phyloP scores from a whole-genome alignment of 2,113 vertebrate species.

The Gymnorhina tibicen region DNA sequence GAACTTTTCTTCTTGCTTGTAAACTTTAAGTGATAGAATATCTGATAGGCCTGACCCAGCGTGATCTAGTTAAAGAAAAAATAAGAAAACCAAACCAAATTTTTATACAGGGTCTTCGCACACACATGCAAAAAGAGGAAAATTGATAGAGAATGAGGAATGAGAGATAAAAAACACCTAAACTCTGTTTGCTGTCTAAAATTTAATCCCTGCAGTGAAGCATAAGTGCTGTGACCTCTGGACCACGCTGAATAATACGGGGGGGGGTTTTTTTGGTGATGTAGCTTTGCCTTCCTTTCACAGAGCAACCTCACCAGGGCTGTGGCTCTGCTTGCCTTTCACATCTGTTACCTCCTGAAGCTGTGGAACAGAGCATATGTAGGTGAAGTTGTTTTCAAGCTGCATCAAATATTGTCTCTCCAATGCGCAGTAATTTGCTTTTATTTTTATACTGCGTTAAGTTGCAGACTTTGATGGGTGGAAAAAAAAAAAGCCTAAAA shows the following conservation, averaged over 20 bases:
- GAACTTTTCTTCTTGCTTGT: background rate
- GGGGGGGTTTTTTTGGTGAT: fast-evolving
- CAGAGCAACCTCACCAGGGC: background rate
- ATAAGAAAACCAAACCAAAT: background rate
- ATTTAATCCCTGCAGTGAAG: background rate
- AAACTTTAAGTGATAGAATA: background rate
- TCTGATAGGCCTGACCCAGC: too few relatives aligned
- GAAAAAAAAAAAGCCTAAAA: background rate
- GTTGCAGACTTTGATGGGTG: background rate
- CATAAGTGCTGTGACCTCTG: background rate
- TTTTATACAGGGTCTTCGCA: background rate
- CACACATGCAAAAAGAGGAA: fast-evolving
- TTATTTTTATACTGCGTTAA: background rate
- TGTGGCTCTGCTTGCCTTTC: background rate
- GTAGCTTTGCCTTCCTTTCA: background rate
- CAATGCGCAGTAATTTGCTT: background rate
- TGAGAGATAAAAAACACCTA: background rate
- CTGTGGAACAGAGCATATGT: background rate
- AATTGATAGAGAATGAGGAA: background rate
- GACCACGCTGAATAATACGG: background rate
- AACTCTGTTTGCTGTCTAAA: background rate
- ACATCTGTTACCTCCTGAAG: background rate
- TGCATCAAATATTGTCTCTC: background rate
- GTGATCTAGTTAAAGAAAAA: background rate
- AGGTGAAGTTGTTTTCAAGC: background rate